Percentiles rank a stretch among this genome's conserved stretches.
These are phyloP conservation scores for Pycnonotus jocosus DNA, from an alignment of 2,113 vertebrate genomes.

Conservation along the genomic window DNA sequence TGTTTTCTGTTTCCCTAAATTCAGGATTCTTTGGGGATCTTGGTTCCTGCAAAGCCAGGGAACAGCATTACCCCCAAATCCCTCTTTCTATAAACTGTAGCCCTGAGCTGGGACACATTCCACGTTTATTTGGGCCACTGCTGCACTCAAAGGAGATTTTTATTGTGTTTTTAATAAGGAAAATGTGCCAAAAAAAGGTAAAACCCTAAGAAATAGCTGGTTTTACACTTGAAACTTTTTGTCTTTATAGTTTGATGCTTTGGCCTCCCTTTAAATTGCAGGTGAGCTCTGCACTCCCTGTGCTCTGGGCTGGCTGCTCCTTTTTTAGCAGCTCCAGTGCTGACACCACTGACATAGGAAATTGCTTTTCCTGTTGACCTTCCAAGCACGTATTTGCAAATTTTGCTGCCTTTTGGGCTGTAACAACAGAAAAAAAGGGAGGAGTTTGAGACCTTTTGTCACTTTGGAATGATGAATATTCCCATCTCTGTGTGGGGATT, in stretches of 20 bases:
- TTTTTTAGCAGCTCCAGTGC: neutral
- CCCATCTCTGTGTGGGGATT: neutral
- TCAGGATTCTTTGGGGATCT: neutral
- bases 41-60: neutral
- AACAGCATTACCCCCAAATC: neutral
- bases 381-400: neutral
- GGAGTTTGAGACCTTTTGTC: neutral
- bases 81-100: neutral
- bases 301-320: neutral
- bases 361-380: conserved; percentile 17
- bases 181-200: neutral
- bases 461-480: neutral
- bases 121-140: neutral
- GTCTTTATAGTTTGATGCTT: neutral
- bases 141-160: neutral
- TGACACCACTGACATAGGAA: neutral
- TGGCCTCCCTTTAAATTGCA: neutral
- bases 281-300: neutral
- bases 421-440: neutral
- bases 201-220: neutral
- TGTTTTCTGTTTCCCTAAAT: neutral
- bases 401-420: neutral
- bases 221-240: neutral
- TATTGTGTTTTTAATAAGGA: neutral
- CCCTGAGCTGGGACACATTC: neutral